phyloP scores from a whole-genome alignment of 2,113 vertebrate species.

The Datnioides undecimradiatus region DNA sequence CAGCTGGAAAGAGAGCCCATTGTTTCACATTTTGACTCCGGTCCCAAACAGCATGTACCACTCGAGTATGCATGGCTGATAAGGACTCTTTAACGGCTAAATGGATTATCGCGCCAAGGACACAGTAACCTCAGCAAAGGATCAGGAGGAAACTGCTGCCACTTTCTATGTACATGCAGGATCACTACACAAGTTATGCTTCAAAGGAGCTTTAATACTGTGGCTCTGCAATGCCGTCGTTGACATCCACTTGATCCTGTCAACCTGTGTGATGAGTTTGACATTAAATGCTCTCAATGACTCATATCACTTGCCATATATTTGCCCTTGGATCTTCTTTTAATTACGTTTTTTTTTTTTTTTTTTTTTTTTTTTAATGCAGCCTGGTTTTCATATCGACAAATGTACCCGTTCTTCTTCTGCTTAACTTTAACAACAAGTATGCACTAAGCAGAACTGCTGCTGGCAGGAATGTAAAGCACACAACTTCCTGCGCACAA shows the following conservation, averaged over 20 bases:
- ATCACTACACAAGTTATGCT: conserved; percentile 12
- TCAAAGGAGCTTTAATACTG: neutral
- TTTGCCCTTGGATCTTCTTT: neutral
- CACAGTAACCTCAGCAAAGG: conserved; percentile 57
- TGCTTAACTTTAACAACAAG: neutral
- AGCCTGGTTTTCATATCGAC: neutral
- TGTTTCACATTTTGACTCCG: conserved; percentile 55
- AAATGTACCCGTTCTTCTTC: neutral
- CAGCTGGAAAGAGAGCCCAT: conserved; percentile 28
- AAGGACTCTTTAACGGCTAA: conserved; percentile 71
- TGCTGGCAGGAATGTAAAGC: neutral
- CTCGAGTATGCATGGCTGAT: conserved; percentile 60
- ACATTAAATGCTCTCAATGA: conserved; percentile 9
- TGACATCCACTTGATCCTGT: conserved; percentile 4
- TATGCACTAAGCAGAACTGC: neutral
- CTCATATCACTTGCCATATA: neutral
- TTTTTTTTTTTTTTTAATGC: neutral
- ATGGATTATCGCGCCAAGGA: conserved; percentile 73
- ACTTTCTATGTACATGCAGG: conserved; percentile 30
- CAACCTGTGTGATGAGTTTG: conserved; percentile 3
- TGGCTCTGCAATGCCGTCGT: neutral
- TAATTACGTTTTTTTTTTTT: neutral
- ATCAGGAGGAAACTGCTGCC: conserved; percentile 48
- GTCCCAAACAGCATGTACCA: conserved; percentile 52
- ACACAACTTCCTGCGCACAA: neutral